Conservation (phyloP, 2,113 vertebrate species). For the Crypturellus undulatus region DNA sequence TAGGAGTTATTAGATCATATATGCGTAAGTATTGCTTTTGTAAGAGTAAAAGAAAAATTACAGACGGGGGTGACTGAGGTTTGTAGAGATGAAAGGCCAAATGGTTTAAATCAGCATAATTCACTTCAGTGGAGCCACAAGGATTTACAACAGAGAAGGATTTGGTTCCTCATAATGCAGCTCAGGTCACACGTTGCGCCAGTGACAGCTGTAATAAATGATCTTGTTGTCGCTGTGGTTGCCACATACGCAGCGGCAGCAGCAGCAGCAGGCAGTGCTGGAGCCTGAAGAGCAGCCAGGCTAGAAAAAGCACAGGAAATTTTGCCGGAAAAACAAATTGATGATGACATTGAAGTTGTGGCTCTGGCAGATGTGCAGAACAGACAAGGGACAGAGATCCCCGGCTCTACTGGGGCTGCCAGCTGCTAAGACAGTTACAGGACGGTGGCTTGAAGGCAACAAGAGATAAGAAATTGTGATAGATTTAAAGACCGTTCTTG, state of each 20-base stretch:
- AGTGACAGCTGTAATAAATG: slow-evolving; percentile 25
- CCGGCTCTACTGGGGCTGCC: rapidly evolving
- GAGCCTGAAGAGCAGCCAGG: not conserved
- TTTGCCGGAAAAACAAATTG: not conserved
- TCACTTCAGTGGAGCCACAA: not conserved
- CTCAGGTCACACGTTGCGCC: not conserved
- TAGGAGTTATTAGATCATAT: not conserved
- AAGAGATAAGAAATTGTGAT: not conserved
- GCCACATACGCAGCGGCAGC: not conserved
- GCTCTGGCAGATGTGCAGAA: not conserved
- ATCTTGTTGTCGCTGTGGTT: not conserved
- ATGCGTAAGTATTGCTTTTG: not conserved
- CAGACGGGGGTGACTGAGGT: not conserved
- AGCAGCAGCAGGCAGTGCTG: not conserved
- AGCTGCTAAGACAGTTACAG: not conserved
- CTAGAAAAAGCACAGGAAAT: not conserved
- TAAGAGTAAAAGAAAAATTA: not conserved
- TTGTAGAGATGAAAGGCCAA: not conserved
- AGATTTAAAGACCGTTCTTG: not conserved
- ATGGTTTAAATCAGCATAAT: slow-evolving; percentile 29
- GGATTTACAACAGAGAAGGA: slow-evolving; percentile 26
- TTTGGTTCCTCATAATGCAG: not conserved
- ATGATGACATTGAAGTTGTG: not conserved
- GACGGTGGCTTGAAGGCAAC: not conserved
- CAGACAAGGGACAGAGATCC: not conserved